Conservation (phyloP, 2,888 invertebrate species). For the Folsomia manolachei region DNA sequence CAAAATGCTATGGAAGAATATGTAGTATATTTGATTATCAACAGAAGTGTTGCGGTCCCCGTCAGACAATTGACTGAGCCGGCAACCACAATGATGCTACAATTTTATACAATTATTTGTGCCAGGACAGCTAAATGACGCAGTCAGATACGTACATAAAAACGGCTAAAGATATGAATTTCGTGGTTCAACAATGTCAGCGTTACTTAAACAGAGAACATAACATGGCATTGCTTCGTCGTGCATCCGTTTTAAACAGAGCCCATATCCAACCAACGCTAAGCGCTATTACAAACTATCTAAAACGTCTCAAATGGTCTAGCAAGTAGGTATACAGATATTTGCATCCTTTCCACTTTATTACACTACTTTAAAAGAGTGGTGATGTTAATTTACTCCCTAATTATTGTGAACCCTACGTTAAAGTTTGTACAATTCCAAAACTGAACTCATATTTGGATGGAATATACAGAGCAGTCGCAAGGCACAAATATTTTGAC, state of each 20-base stretch:
- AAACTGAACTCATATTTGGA: neutral
- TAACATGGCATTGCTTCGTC: too few species aligned
- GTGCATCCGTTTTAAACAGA: neutral
- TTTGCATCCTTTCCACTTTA: neutral
- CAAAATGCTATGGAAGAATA: too few species aligned
- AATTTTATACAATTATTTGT: conserved; percentile 41
- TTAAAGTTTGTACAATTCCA: neutral
- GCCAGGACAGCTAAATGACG: conserved; percentile 3
- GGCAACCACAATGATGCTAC: conserved; percentile 22
- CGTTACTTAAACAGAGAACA: too few species aligned
- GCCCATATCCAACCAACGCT: neutral
- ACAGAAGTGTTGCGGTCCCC: neutral
- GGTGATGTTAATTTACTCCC: neutral
- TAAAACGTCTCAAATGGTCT: neutral
- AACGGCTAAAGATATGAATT: too few species aligned
- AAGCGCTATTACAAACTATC: neutral
- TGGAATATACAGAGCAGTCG: neutral
- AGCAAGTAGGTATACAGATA: neutral
- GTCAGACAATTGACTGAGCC: conserved; percentile 33
- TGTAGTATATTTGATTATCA: too few species aligned
- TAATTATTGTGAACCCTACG: neutral
- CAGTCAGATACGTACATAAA: neutral
- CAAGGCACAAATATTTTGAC: neutral
- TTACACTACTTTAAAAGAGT: neutral
- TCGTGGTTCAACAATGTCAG: neutral